These are phyloP conservation scores for Ichneumon xanthorius DNA, from an alignment of 2,888 invertebrate species.

Conservation along the genomic window DNA sequence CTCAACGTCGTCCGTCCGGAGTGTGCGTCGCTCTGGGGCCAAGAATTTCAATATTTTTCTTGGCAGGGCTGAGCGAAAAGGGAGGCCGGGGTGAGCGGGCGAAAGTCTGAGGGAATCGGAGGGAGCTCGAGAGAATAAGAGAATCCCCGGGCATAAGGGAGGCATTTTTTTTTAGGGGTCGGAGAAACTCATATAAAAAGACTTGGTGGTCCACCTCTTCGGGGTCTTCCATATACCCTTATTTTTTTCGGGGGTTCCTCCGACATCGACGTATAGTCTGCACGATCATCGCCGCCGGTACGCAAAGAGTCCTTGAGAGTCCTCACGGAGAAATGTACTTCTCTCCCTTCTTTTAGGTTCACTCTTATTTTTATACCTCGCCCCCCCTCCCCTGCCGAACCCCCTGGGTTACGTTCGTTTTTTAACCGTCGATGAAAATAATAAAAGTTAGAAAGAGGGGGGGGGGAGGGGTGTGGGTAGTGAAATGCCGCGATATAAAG, in stretches of 20 bases:
- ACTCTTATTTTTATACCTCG: slow-evolving; percentile 44
- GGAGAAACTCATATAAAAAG: slow-evolving; percentile 68
- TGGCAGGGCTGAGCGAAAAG: slow-evolving; percentile 51
- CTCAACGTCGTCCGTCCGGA: neutral
- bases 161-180: slow-evolving; percentile 29
- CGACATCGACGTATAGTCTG: slow-evolving; percentile 21
- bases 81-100: slow-evolving; percentile 48
- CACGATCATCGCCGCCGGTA: slow-evolving; percentile 41
- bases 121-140: slow-evolving; percentile 16
- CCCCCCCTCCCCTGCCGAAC: slow-evolving; percentile 16
- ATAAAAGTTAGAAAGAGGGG: slow-evolving; percentile 47
- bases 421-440: slow-evolving; percentile 60
- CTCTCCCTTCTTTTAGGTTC: slow-evolving; percentile 36
- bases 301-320: slow-evolving; percentile 63
- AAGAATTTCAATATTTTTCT: slow-evolving; percentile 72
- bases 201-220: slow-evolving; percentile 55
- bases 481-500: neutral
- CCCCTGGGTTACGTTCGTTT: slow-evolving; percentile 9
- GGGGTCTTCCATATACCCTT: slow-evolving; percentile 49
- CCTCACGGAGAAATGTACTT: slow-evolving; percentile 55
- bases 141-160: slow-evolving; percentile 22
- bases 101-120: slow-evolving; percentile 58
- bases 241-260: slow-evolving; percentile 49
- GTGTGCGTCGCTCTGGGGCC: slow-evolving; percentile 33
- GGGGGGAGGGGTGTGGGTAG: neutral